A percentile compares a stretch with the other conserved stretches of the same genome.
These are phyloP conservation scores for Rhinoderma darwinii DNA, from an alignment of 2,113 vertebrate species.

Conservation along the genomic window DNA sequence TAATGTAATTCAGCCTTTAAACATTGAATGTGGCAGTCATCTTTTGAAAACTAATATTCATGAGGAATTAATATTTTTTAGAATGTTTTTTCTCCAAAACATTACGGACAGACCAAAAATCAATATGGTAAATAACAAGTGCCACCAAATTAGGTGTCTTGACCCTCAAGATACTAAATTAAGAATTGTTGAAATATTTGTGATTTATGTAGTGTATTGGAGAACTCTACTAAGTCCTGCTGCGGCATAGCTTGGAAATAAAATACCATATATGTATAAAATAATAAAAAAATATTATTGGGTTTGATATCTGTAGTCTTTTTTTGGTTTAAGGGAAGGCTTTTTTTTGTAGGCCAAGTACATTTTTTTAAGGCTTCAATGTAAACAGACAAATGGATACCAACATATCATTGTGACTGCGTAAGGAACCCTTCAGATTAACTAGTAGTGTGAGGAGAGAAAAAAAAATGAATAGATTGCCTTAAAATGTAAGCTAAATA, in stretches of 20 bases:
- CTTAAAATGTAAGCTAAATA: conserved; percentile 88
- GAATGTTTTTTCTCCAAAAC: not conserved
- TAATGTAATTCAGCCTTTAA: not conserved
- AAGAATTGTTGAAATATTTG: not conserved
- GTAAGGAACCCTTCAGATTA: not conserved
- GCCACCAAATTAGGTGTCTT: no score
- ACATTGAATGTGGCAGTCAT: not conserved
- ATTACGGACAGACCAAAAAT: not conserved
- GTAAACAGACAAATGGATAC: not conserved
- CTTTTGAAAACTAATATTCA: not conserved
- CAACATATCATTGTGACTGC: not conserved
- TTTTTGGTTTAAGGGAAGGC: not conserved
- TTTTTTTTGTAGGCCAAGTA: not conserved
- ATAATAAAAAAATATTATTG: not conserved
- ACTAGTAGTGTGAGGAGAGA: not conserved
- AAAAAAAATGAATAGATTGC: conserved; percentile 74
- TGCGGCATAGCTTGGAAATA: not conserved
- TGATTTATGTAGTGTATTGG: not conserved
- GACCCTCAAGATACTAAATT: not conserved
- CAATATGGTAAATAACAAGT: not conserved
- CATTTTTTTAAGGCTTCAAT: not conserved
- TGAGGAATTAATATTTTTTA: not conserved
- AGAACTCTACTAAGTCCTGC: not conserved
- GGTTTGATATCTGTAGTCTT: not conserved
- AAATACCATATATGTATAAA: not conserved